These are phyloP conservation scores for Gymnarchus niloticus DNA, from an alignment of 2,113 vertebrate species.

Conservation along the genomic window DNA sequence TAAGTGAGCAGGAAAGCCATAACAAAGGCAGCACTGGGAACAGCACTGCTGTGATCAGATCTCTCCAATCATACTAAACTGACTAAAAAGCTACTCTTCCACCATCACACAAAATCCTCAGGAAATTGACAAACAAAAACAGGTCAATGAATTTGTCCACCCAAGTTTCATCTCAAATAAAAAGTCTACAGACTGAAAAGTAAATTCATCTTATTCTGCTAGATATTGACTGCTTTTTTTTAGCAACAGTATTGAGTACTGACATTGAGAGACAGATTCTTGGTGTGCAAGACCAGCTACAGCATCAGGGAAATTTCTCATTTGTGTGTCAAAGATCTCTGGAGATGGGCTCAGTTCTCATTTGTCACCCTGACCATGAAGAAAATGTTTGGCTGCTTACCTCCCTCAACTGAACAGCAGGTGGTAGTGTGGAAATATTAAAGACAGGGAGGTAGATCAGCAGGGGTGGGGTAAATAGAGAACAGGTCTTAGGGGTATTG, in stretches of 20 bases:
- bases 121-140: too few relatives aligned
- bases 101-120: too few relatives aligned
- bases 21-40: neutral
- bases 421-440: neutral
- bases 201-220: neutral
- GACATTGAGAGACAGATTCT: neutral
- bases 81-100: too few relatives aligned
- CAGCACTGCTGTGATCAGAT: neutral
- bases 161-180: too few relatives aligned
- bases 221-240: too few relatives aligned
- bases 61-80: neutral
- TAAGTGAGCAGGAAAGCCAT: neutral
- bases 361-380: neutral
- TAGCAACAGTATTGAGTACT: neutral
- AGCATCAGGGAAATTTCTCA: neutral
- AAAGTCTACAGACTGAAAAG: too few relatives aligned
- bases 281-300: neutral
- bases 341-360: neutral
- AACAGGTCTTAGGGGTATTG: constrained; percentile 50
- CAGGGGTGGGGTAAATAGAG: neutral
- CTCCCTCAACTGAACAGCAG: too few relatives aligned
- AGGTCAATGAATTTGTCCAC: too few relatives aligned
- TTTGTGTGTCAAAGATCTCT: neutral
- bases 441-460: neutral
- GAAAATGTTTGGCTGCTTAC: constrained; percentile 1